Percentiles rank a stretch among this genome's conserved stretches.
phyloP scores from a whole-genome alignment of 1,140 invertebrate species.

The Drosophila lini region DNA sequence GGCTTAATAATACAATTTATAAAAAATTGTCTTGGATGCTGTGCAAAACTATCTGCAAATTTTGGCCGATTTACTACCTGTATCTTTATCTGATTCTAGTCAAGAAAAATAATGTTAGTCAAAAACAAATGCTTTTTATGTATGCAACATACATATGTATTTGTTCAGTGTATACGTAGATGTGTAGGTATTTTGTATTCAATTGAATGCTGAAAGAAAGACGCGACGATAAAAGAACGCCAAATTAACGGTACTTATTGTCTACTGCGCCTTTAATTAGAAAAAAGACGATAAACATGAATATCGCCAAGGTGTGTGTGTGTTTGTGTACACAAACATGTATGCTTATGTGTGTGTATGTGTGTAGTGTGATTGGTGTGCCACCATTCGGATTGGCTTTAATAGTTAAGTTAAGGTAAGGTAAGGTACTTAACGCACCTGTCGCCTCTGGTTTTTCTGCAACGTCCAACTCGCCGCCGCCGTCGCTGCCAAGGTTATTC shows the following conservation, averaged over 20 bases:
- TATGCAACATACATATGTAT: not conserved
- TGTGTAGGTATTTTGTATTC: conserved; percentile 18
- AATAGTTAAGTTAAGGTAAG: conserved; percentile 14
- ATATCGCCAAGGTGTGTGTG: conserved; percentile 5
- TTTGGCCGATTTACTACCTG: not conserved
- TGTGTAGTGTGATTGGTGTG: not conserved
- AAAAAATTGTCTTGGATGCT: not conserved
- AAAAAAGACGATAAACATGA: conserved; percentile 21
- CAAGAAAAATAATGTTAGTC: not conserved
- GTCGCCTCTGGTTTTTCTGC: conserved; percentile 69
- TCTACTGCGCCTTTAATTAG: conserved; percentile 22
- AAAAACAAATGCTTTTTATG: not conserved
- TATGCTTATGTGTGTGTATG: not conserved
- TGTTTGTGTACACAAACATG: not conserved
- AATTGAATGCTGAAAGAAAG: conserved; percentile 20
- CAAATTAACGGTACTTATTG: conserved; percentile 24
- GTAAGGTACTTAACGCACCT: conserved; percentile 58
- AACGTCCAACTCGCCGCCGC: conserved; percentile 75
- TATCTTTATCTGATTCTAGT: not conserved
- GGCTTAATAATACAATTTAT: not conserved
- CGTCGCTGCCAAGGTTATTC: conserved; percentile 76
- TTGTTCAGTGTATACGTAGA: not conserved
- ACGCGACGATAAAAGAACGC: conserved; percentile 19
- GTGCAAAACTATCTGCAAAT: not conserved
- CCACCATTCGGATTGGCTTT: conserved; percentile 16